Conservation (phyloP, 2,888 invertebrate species). For the Odontomyia ornata region DNA sequence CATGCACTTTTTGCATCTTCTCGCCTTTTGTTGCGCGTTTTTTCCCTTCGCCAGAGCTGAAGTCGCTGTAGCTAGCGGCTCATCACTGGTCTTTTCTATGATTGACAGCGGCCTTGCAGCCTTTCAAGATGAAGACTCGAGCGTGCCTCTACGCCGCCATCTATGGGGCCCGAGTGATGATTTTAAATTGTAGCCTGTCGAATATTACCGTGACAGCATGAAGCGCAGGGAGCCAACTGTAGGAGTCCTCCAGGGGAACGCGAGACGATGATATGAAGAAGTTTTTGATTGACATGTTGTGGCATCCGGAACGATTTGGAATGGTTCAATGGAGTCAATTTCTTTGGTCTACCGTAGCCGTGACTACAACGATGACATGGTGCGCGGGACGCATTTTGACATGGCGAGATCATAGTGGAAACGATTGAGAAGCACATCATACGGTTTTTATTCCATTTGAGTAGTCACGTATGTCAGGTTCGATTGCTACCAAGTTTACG, state of each 20-base stretch:
- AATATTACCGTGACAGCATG: neutral
- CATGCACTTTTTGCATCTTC: constrained; percentile 32
- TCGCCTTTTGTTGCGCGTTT: neutral
- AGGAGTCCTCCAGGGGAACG: neutral
- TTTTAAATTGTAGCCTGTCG: constrained; percentile 22
- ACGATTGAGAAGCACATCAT: constrained; percentile 4
- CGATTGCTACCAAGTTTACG: constrained; percentile 43
- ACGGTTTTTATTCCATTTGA: constrained; percentile 29
- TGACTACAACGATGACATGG: neutral
- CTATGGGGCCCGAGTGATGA: constrained; percentile 33
- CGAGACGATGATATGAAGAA: neutral
- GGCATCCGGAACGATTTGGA: constrained; percentile 57
- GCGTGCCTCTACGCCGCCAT: constrained; percentile 14
- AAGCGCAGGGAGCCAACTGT: neutral
- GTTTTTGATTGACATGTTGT: constrained; percentile 60
- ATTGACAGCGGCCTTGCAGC: constrained; percentile 31
- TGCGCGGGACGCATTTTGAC: neutral
- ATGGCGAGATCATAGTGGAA: neutral
- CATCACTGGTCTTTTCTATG: neutral
- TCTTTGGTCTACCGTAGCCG: neutral
- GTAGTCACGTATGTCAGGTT: constrained; percentile 35
- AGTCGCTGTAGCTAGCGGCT: neutral
- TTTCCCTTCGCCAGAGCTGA: neutral
- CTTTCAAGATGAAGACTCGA: neutral
- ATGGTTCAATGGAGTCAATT: constrained; percentile 36